Evolutionary conservation across 2,888 invertebrate genomes (phyloP).

Genomic region (Ditylenchus weischeri): DNA sequence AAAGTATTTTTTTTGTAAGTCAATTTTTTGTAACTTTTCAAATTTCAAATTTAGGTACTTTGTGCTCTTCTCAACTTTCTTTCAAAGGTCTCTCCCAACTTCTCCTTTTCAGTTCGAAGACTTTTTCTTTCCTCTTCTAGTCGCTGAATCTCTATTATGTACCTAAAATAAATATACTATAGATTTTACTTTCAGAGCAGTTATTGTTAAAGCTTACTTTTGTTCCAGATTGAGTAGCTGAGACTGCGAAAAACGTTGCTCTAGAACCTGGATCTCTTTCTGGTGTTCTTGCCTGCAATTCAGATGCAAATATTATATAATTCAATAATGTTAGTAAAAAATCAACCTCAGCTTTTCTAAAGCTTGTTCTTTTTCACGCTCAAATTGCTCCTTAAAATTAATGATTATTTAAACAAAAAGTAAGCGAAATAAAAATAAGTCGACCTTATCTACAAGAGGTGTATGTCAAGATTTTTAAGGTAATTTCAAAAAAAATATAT

Average conservation of each 20-base stretch:
- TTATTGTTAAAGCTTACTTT: conserved; percentile 42
- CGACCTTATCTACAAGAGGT: too few relatives aligned
- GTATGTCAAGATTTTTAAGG: too few relatives aligned
- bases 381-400: conserved; percentile 47
- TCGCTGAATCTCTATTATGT: conserved; percentile 57
- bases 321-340: too few relatives aligned
- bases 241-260: conserved; percentile 55
- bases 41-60: too few relatives aligned
- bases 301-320: too few relatives aligned
- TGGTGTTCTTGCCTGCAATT: conserved; percentile 52
- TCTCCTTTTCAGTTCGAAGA: conserved; percentile 54
- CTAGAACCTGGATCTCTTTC: conserved; percentile 57
- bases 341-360: conserved; percentile 51
- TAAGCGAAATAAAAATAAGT: too few relatives aligned
- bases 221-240: conserved; percentile 59
- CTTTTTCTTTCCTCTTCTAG: conserved; percentile 58
- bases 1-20: too few relatives aligned
- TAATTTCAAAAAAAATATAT: too few relatives aligned
- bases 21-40: too few relatives aligned
- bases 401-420: too few relatives aligned
- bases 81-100: conserved; percentile 58
- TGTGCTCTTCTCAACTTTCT: conserved; percentile 58
- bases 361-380: conserved; percentile 58
- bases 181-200: not conserved
- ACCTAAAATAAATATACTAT: conserved; percentile 39